Base-by-base conservation (phyloP, 2,113 vertebrate genomes). In the Oryzias melastigma region DNA sequence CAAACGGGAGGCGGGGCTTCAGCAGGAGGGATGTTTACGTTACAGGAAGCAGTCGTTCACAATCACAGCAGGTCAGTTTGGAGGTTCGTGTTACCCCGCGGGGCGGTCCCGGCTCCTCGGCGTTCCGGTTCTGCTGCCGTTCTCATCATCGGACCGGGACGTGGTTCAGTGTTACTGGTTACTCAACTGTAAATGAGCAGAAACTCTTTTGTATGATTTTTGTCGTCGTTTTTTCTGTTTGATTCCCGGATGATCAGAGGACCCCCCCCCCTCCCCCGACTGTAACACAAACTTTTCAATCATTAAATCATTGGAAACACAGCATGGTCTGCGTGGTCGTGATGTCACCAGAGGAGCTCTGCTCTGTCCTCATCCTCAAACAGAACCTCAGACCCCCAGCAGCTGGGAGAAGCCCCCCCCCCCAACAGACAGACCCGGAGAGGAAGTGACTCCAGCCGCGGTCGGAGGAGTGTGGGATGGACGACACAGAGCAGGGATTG, bases 391-490 rank as follows among this genome's bases (percentile, higher is more conserved):
- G n/a, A n/a, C n/a, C n/a, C n/a, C 81, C 51, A 62, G 65, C 74
- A 56, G 46, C 52, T 55, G 65, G 48, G 78, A 51, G 62, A 75
- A 74, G 60, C 60, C 5, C 72, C 88, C 76, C 73, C 68, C 83
- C 70, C 83, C 84, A 86, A 88, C 73, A 81, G 14, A 43, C 69
- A 62, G 69, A 81, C 65, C 59, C 41, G 65, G 74, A 67, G 67
- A 89, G 88, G 87, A 90, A 82, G 75, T 90, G 90, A 91, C 75
- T 90, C 85, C 85, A 85, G 49, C 78, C 77, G 81, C 35, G 79
- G 81, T 82, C 68, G 8, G 67, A 74, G 66, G 66, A 66, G 66
- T 13, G 71, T 58, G 14, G 64, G 80, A 84, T 44, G 62, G 73
- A 60, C 64, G 40, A 64, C 78, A 90, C 86, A 88, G 77, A 73